Conservation (phyloP, 2,888 invertebrate species). For the Slavum lentiscoides region DNA sequence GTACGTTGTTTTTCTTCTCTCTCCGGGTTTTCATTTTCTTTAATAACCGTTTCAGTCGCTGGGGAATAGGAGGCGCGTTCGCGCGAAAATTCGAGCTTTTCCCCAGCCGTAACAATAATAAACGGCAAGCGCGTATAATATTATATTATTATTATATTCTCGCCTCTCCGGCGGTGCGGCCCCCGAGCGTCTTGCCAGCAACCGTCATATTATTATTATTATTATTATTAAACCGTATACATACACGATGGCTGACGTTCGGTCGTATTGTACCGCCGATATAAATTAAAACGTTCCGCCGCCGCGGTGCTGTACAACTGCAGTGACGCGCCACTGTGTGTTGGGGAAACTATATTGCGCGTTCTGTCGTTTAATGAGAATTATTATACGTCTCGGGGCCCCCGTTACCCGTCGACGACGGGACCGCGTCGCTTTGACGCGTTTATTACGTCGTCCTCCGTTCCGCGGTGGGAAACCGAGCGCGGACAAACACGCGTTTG, state of each 20-base stretch:
- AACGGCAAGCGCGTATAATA: conserved; percentile 22
- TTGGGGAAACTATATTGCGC: background rate
- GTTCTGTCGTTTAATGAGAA: conserved; percentile 12
- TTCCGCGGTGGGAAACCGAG: too few relatives aligned
- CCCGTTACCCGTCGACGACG: too few relatives aligned
- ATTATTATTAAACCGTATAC: too few relatives aligned
- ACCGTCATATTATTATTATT: too few relatives aligned
- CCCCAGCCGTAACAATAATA: conserved; percentile 34
- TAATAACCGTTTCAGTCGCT: conserved; percentile 49
- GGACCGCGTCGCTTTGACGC: too few relatives aligned
- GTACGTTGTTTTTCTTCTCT: conserved; percentile 25
- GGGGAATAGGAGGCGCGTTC: conserved; percentile 24
- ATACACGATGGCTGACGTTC: background rate
- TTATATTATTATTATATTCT: too few relatives aligned
- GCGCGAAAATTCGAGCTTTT: conserved; percentile 16
- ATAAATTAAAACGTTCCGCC: conserved; percentile 41
- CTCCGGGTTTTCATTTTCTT: conserved; percentile 52
- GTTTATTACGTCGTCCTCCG: too few relatives aligned
- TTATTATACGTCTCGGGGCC: too few relatives aligned
- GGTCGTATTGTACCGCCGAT: conserved; percentile 20
- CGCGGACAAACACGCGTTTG: too few relatives aligned
- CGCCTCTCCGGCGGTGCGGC: too few relatives aligned
- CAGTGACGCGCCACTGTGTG: background rate
- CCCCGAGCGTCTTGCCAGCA: too few relatives aligned
- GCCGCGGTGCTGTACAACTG: background rate